Percentiles rank a stretch among this genome's conserved stretches.
phyloP scores from a whole-genome alignment of 2,888 invertebrate species.

The Cheilosia soror region DNA sequence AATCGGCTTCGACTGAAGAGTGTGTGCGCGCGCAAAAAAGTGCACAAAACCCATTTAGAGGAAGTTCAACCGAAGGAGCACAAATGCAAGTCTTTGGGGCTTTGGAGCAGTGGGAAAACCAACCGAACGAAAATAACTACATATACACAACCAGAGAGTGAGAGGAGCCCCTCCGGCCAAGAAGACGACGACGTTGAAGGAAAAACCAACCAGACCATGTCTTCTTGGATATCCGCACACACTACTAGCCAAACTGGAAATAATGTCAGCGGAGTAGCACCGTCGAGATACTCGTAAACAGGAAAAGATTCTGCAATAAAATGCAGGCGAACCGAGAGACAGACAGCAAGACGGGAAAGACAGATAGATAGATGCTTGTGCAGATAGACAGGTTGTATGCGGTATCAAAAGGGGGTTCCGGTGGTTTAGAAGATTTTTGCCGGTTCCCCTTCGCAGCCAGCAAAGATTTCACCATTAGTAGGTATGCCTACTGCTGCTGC shows the following conservation, averaged over 20 bases:
- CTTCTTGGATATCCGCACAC: constrained; percentile 47
- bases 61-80: constrained; percentile 63
- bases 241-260: constrained; percentile 68
- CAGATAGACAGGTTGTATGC: constrained; percentile 27
- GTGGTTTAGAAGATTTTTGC: constrained; percentile 69
- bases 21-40: constrained; percentile 9
- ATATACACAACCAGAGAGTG: not conserved
- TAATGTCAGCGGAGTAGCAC: constrained; percentile 75
- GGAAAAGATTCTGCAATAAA: constrained; percentile 75
- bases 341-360: constrained; percentile 34
- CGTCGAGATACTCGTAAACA: constrained; percentile 60
- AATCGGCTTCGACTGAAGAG: constrained; percentile 20
- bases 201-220: constrained; percentile 74
- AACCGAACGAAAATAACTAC: constrained; percentile 62
- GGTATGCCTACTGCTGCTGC: constrained; percentile 12
- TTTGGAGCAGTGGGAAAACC: constrained; percentile 74
- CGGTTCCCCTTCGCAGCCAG: constrained; percentile 36
- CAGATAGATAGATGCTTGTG: constrained; percentile 41
- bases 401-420: constrained; percentile 40
- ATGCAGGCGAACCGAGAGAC: constrained; percentile 28
- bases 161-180: constrained; percentile 32
- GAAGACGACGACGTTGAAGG: constrained; percentile 33
- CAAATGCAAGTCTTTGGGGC: constrained; percentile 74
- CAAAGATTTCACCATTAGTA: constrained; percentile 60
- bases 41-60: constrained; percentile 58